Evolutionary conservation across 2,797 vertebrate species (phyloP), one percentile per base, ranked within the genome.

Genomic region (Tragelaphus oryx): DNA sequence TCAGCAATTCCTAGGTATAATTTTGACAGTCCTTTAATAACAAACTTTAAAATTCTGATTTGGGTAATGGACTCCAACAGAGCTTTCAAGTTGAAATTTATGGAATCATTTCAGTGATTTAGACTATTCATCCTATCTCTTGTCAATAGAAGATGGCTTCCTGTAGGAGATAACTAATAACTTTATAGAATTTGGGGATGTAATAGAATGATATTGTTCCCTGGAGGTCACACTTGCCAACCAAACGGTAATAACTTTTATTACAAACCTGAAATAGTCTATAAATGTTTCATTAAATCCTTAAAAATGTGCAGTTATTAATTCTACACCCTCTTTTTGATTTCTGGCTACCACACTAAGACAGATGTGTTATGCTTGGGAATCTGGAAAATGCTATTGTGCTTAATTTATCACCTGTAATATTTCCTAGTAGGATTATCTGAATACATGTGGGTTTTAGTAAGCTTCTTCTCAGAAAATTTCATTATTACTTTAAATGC

Each of bases 251-350:
- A 76, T 97, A 96, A 92, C 46, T 97, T 98, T 98, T 97, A 96
- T 94, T 98, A 92, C 96, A 95, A 97, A 89, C 8, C 24, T 81
- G 95, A 98, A 98, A 96, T 60, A 91, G 92, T 87, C 93, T 94
- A 96, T 98, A 98, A 98, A 98, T 98, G 96, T 98, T 98, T 98
- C 96, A 97, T 97, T 95, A 98, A 97, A 94, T 95, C 44, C 94
- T 97, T 96, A 97, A 98, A 97, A 92, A 93, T 87, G 92, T 86
- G 48, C 95, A 92, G 96, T 97, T 97, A 97, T 95, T 95, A 95
- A 89, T 93, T 95, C 85, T 91, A 85, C 50, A 44, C 57, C 60
- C 12, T 95, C 91, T 82, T 37, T 75, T 83, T 12, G 57, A 86
- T 89, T 98, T 65, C 88, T 96, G 94, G 93, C 96, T 74, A 54